phyloP scores from a whole-genome alignment of 2,888 invertebrate species.

The Dysmachus trigonus region DNA sequence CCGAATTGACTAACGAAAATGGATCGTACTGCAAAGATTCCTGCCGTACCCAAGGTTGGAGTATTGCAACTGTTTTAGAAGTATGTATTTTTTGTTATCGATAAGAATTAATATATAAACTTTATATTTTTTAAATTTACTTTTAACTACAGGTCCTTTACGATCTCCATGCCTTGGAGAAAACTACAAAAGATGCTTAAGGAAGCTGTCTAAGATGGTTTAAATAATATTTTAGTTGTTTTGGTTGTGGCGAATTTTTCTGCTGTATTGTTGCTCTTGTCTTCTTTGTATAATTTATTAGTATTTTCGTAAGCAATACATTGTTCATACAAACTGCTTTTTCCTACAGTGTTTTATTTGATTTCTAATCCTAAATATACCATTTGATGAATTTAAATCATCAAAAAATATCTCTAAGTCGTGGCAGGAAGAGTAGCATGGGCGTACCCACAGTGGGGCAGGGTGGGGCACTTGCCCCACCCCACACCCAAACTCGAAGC shows the following conservation, averaged over 20 bases:
- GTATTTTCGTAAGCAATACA: background rate
- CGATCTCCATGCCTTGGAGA: slow-evolving; percentile 55
- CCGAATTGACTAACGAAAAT: slow-evolving; percentile 91
- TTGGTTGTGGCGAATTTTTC: background rate
- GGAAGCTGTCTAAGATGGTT: background rate
- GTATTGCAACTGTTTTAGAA: slow-evolving; percentile 87
- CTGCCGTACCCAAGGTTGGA: slow-evolving; percentile 98
- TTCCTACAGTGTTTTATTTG: background rate
- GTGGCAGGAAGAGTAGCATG: no score
- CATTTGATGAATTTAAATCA: background rate
- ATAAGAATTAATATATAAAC: background rate
- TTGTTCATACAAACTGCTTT: background rate
- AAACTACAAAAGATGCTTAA: background rate
- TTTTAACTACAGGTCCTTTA: slow-evolving; percentile 55
- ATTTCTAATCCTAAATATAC: background rate
- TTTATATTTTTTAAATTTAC: background rate
- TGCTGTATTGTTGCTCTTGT: background rate
- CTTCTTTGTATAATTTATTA: background rate
- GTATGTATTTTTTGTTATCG: slow-evolving; percentile 63
- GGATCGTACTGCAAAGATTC: slow-evolving; percentile 86
- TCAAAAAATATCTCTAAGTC: no score
- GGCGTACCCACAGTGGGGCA: no score
- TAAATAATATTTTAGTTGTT: background rate
- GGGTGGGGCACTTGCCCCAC: no score
- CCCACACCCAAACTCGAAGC: no score